Conservation (phyloP, 2,888 invertebrate genomes). For the Cheilosia variabilis region DNA sequence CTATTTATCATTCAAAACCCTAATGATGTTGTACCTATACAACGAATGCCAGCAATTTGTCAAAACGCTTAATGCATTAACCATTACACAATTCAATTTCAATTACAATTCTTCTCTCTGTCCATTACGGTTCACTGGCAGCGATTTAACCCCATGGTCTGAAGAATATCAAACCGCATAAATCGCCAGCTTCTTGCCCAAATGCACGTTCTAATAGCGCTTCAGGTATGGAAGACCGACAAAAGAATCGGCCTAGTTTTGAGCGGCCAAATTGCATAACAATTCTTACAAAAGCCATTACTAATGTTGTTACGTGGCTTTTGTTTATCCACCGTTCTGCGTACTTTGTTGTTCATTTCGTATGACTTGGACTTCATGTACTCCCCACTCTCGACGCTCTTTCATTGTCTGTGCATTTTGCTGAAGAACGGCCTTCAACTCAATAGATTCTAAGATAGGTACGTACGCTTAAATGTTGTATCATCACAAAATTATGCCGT, state of each 20-base stretch:
- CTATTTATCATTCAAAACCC: neutral
- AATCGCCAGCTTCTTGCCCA: conserved; percentile 47
- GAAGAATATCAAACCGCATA: conserved; percentile 37
- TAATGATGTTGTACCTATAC: conserved; percentile 29
- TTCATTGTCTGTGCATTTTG: conserved; percentile 59
- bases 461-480: conserved; percentile 73
- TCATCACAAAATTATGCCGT: conserved; percentile 58
- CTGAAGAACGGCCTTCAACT: conserved; percentile 71
- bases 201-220: conserved; percentile 66
- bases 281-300: conserved; percentile 75
- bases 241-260: conserved; percentile 76
- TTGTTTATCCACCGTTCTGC: conserved; percentile 61
- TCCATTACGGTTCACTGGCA: conserved; percentile 63
- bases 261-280: conserved; percentile 71
- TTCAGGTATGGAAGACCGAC: conserved; percentile 51
- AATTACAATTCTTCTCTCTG: conserved; percentile 62
- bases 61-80: conserved; percentile 64
- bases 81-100: conserved; percentile 71
- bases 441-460: conserved; percentile 73
- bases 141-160: conserved; percentile 49
- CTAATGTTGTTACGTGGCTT: conserved; percentile 64
- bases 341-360: conserved; percentile 45
- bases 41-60: conserved; percentile 61
- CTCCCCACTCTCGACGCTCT: conserved; percentile 13
- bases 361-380: conserved; percentile 28